Base-by-base conservation (phyloP, 2,113 vertebrate species). In the Puntigrus tetrazona region DNA sequence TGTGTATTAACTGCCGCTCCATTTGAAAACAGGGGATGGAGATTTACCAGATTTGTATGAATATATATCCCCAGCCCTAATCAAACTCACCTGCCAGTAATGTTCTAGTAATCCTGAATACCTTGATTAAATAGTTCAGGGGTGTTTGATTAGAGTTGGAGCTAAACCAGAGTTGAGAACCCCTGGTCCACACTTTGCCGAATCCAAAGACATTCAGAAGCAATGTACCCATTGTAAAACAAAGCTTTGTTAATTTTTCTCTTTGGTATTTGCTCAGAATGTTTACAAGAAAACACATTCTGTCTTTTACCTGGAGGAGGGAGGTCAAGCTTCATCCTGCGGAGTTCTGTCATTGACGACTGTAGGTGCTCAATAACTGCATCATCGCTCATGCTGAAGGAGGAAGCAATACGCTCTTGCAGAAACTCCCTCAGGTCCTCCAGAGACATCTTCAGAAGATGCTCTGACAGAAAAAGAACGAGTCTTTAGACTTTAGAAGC, bases 341-440 rank as follows among this genome's bases (percentile, higher is more conserved):
- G 94, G 7, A 97, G 93, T 59, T 97, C 95, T 0, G 90, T 85
- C 95, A 95, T 95, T 0, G 93, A 92, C 0, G 88, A 85, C 88
- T 96, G 95, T 52, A 96, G 89, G 25, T 97, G 94, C 78, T 96
- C 95, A 0, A 96, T 90, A 69, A 96, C 94, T 0, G 81, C 52
- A 22, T 97, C 94, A 0, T 96, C 96, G 18, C 94, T 93, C 0
- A 93, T 92, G 79, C 92, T 89, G 90, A 95, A 92, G n/a, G 95
- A 95, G 36, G 86, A 88, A 0, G 93, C 90, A 47, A 94, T 94
- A 76, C 92, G 92, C 89, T 96, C 96, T 91, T 97, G 95, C 67
- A 97, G 93, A 72, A 97, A 97, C 85, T 97, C 96, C 84, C 95
- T 91, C 70, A 97, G 90, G 45, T 97, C 96, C 89, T 97, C 96